Evolutionary conservation across 2,113 vertebrate genomes (phyloP).

Genomic region (Sisor rabdophorus): DNA sequence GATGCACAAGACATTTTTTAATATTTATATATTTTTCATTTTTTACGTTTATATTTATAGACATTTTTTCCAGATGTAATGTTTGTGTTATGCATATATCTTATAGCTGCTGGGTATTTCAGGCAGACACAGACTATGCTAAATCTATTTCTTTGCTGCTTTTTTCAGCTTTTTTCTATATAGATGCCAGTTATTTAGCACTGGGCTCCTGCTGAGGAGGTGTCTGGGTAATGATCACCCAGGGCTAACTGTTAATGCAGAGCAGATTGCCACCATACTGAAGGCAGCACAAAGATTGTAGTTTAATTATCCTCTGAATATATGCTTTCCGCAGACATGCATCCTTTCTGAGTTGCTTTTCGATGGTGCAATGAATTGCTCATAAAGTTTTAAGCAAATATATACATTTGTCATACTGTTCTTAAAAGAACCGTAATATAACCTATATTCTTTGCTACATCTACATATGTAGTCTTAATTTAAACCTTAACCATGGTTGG

Average conservation of each 20-base stretch:
- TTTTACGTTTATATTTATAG: too few relatives aligned
- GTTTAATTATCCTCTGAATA: conserved; percentile 63
- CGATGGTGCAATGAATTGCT: conserved; percentile 36
- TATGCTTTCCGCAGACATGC: conserved; percentile 55
- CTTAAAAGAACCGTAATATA: background rate
- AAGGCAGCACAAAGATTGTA: conserved; percentile 49
- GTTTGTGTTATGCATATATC: conserved; percentile 44
- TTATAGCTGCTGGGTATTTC: conserved; percentile 11
- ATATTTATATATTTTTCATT: conserved; percentile 18
- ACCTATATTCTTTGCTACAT: background rate
- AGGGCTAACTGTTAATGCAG: conserved; percentile 61
- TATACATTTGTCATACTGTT: background rate
- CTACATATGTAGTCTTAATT: too few relatives aligned
- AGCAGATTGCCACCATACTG: conserved; percentile 65
- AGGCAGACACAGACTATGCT: conserved; percentile 18
- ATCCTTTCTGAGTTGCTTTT: conserved; percentile 43
- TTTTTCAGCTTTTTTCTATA: conserved; percentile 25
- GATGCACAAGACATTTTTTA: conserved; percentile 1
- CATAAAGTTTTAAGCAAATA: conserved; percentile 30
- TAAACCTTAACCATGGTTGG: too few relatives aligned
- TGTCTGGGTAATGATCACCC: conserved; percentile 63
- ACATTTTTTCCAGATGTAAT: conserved; percentile 19
- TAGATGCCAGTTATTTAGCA: conserved; percentile 50
- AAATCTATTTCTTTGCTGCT: conserved; percentile 26
- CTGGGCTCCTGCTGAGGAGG: conserved; percentile 52